Base-by-base conservation (phyloP, 2,113 vertebrate genomes). In the Scalopus aquaticus region DNA sequence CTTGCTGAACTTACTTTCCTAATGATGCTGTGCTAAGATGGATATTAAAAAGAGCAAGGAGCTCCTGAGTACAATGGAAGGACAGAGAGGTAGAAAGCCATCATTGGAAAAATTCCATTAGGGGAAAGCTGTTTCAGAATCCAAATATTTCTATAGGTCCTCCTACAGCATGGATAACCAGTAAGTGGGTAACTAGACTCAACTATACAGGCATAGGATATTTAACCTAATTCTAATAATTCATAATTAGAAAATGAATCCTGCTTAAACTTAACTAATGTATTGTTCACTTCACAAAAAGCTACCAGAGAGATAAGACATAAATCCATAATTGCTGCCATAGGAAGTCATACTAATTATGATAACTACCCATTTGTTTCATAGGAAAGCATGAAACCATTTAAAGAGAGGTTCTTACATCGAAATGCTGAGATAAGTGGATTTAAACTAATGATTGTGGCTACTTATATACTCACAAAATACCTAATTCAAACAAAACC, bases 401-500 rank as follows among this genome's bases (percentile, higher is more conserved):
- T 86, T 74, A 91, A 94, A 91, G 26, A 72, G 54, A 72, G 22
- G 13, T 42, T 76, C 13, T 80, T 69, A 0, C 39, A 42, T 15
- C 51, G 58, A 62, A 58, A 93, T 35, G 32, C 17, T 85, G 37
- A 51, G 58, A 82, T 73, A 54, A 74, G n/a, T 73, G 28, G 37
- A 28, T 79, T 86, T 51, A 46, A 77, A 12, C 17, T 51, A 49
- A 69, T 73, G 79, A 92, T 65, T 44, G 30, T 72, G 28, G 8
- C 86, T 30, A 77, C 91, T 82, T 93, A 77, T 24, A 60, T 70
- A 93, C 85, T 89, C 73, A 54, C 20, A 62, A 82, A 96, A 88
- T 78, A 88, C 17, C n/a, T 49, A 73, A 70, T 81, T 67, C 96
- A 49, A 97, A 28, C 3, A 65, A 85, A 96, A 93, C 78, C 58